These are phyloP conservation scores for Periophthalmus modestus DNA, from an alignment of 2,113 vertebrate species.

Conservation along the genomic window DNA sequence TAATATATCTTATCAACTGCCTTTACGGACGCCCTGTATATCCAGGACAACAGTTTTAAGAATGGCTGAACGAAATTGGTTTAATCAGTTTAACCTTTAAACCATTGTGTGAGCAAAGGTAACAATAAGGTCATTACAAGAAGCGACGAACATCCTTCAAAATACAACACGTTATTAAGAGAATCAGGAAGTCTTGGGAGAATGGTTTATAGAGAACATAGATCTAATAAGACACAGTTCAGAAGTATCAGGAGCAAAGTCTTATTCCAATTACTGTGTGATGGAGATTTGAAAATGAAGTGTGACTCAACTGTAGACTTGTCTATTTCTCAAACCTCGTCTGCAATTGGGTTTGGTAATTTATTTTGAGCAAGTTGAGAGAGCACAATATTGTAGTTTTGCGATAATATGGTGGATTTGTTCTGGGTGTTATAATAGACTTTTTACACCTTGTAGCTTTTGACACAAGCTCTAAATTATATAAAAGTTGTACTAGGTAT, in stretches of 20 bases:
- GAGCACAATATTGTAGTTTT: background rate
- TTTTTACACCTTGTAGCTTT: background rate
- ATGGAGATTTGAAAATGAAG: constrained; percentile 17
- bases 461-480: background rate
- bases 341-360: background rate
- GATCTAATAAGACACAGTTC: background rate
- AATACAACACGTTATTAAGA: background rate
- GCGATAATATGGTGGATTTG: background rate
- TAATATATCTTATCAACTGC: too few species aligned
- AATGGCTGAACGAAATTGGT: too few species aligned
- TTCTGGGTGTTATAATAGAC: background rate
- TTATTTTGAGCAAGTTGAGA: constrained; percentile 1
- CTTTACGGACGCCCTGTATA: too few species aligned
- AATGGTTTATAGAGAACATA: background rate
- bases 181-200: background rate
- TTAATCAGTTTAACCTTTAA: too few species aligned
- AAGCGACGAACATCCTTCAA: background rate
- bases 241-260: background rate
- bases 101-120: too few species aligned
- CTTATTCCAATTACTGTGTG: background rate
- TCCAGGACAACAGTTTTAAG: too few species aligned
- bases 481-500: background rate
- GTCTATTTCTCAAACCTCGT: background rate
- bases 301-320: constrained; percentile 11
- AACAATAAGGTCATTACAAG: too few species aligned